These are phyloP conservation scores for Cantharis lateralis DNA, from an alignment of 2,888 invertebrate species.

Conservation along the genomic window DNA sequence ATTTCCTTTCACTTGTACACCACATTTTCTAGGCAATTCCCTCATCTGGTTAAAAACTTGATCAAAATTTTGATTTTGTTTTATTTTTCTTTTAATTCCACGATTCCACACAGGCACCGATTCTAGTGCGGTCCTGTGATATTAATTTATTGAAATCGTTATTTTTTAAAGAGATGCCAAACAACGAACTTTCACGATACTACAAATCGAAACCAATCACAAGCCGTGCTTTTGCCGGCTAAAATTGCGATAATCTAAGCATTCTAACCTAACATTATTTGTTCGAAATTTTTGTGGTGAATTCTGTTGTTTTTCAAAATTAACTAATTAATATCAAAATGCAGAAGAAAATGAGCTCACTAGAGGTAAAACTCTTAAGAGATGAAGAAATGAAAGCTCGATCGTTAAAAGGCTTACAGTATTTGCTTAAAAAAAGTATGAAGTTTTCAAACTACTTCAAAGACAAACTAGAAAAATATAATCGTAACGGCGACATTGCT, in stretches of 20 bases:
- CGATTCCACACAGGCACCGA: no score
- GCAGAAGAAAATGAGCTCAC: neutral
- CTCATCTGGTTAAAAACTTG: no score
- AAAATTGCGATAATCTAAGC: neutral
- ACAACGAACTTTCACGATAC: neutral
- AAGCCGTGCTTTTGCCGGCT: neutral
- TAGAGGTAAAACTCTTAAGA: neutral
- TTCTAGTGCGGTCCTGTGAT: no score
- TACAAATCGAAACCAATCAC: neutral
- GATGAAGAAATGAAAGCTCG: constrained; percentile 23
- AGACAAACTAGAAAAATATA: constrained; percentile 24
- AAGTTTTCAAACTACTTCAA: constrained; percentile 38
- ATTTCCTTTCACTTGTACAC: no score
- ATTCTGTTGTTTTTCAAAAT: neutral
- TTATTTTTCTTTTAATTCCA: no score
- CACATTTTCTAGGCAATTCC: no score
- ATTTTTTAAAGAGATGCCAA: no score
- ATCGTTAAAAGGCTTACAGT: constrained; percentile 38
- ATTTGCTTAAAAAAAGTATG: constrained; percentile 36
- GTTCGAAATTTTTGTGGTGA: neutral
- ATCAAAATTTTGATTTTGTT: no score
- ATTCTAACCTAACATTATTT: neutral
- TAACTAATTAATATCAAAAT: neutral
- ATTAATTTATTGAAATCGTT: no score
- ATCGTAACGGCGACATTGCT: neutral